Evolutionary conservation across 2,113 vertebrate species (phyloP), one percentile per base, ranked within the genome.

Genomic region (Corydoras sp.): DNA sequence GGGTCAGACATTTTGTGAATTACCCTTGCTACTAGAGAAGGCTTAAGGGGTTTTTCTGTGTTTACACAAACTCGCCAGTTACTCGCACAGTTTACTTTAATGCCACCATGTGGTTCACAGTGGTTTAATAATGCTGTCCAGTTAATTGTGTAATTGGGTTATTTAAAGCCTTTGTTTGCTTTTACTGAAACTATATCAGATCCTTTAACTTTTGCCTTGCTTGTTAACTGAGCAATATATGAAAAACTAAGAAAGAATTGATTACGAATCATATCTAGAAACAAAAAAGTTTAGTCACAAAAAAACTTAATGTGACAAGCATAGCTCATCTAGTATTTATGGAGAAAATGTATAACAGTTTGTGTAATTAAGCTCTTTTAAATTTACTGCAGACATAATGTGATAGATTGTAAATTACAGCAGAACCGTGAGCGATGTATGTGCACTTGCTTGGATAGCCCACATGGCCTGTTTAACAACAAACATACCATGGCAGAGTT

Each of bases 341-440:
- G 35, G 35, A 43, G 35, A 43, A 43, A 43, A 43, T 43, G 35
- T 69, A 29, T 48, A 31, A 54, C 74, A 69, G 18, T 66, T 51
- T 51, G 54, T 68, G 61, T 55, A 65, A 71, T 76, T 80, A 83
- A 78, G 13, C 76, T 60, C 56, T 78, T 76, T 69, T 73, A 35
- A 78, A 75, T 58, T 64, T 53, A 71, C 75, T 58, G 75, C 76
- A 67, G 69, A 66, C 78, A 76, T 85, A 86, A 86, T 84, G 80
- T 84, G 80, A 81, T 81, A 82, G 79, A 84, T 88, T 84, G 87
- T 65, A 73, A 85, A 82, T 81, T 86, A 81, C 85, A 78, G 81
- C 79, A 83, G 78, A 88, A 85, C 88, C 88, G 88, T 88, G 85
- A 90, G 84, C 86, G 86, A 88, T 86, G 83, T 81, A 81, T 84